Evolutionary conservation across 2,888 invertebrate species (phyloP), one percentile per base, ranked within the genome.

Genomic region (Rotaria macrura): DNA sequence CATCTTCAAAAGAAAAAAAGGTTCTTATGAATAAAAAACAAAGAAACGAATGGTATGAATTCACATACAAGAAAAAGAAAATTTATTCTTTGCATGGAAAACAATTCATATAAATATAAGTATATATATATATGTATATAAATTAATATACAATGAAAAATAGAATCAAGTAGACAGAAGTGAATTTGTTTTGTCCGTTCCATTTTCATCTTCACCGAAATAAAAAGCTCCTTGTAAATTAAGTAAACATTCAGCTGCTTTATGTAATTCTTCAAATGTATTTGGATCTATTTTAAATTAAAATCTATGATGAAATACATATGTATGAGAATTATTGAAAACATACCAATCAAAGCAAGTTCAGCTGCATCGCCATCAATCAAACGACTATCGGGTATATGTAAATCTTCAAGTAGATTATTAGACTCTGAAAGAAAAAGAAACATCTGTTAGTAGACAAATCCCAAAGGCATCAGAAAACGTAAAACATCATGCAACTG

Each of bases 381-480:
- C 25, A 79, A 79, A n/a, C n/a, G 40, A 79, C 79, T 79, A 43
- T 79, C 43, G 4, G 79, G 79, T n/a, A 43, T 79, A 12, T 40
- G 79, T 43, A 79, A 79, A 79, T 79, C 79, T 79, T 79, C 79
- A n/a, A 79, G n/a, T 43, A 79, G n/a, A 79, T 79, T 79, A 6
- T 79, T 79, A 7, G 79, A 43, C n/a, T 79, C 79, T 74, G 49
- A 6, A 74, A 74, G 17, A 0, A 72, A 72, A 38, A 38, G n/a
- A n/a, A n/a, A n/a, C n/a, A n/a, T n/a, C n/a, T n/a, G n/a, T n/a
- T n/a, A n/a, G n/a, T n/a, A n/a, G n/a, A n/a, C n/a, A n/a, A n/a
- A n/a, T n/a, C n/a, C n/a, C n/a, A n/a, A n/a, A n/a, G n/a, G n/a
- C n/a, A n/a, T n/a, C n/a, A n/a, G n/a, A n/a, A n/a, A n/a, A n/a